Evolutionary conservation across 2,113 vertebrate genomes (phyloP).

Genomic region (Limanda limanda): DNA sequence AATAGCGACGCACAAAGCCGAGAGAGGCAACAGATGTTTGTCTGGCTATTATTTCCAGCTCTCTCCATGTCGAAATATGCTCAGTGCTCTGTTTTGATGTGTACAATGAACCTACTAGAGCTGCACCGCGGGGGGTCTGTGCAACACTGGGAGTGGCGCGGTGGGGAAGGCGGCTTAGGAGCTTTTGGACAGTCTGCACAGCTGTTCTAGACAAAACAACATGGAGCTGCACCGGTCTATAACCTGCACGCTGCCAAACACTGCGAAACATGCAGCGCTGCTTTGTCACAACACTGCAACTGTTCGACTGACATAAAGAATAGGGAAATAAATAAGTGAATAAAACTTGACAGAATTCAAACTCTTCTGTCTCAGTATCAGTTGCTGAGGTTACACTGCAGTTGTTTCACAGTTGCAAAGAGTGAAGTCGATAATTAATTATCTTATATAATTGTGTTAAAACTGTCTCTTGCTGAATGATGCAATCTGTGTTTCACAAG

Average conservation of each 20-base stretch:
- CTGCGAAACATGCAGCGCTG: slow-evolving; percentile 12
- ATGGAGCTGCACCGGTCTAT: slow-evolving; percentile 8
- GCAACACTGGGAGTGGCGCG: slow-evolving; percentile 52
- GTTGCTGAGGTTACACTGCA: slow-evolving; percentile 7
- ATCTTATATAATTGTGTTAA: slow-evolving; percentile 9
- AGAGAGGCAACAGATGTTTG: slow-evolving; percentile 21
- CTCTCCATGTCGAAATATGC: slow-evolving; percentile 40
- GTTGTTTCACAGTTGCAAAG: neutral
- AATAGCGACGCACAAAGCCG: slow-evolving; percentile 3
- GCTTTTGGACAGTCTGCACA: slow-evolving; percentile 68
- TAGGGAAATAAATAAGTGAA: slow-evolving; percentile 4
- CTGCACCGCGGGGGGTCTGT: slow-evolving; percentile 56
- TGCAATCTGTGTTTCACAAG: slow-evolving; percentile 16
- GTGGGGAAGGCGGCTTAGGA: slow-evolving; percentile 65
- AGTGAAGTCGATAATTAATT: neutral
- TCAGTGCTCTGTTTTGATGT: slow-evolving; percentile 62
- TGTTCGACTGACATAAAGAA: slow-evolving; percentile 19
- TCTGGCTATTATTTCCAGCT: slow-evolving; percentile 34
- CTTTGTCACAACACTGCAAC: slow-evolving; percentile 37
- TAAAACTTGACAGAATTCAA: neutral
- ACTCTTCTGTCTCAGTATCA: neutral
- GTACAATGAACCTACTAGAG: slow-evolving; percentile 65
- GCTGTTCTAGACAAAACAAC: slow-evolving; percentile 67
- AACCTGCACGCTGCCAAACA: slow-evolving; percentile 31
- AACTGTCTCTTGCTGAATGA: slow-evolving; percentile 11